Conservation (phyloP, 1,140 invertebrate genomes). For the Bombus terrestris region DNA sequence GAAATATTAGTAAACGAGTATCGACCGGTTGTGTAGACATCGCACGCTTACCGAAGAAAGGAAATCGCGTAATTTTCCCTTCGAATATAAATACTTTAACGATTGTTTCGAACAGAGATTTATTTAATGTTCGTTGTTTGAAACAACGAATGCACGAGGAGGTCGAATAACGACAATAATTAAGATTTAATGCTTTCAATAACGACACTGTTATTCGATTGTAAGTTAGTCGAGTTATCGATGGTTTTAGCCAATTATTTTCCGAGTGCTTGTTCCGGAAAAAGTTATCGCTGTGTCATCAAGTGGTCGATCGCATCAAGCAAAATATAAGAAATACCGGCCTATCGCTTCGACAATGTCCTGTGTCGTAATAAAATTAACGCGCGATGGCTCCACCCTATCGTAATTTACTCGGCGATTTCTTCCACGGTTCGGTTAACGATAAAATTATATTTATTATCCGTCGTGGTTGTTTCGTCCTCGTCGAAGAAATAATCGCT, state of each 20-base stretch:
- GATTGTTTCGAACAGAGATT: background rate
- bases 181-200: background rate
- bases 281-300: constrained; percentile 3
- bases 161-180: no score
- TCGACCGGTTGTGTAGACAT: background rate
- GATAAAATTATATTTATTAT: background rate
- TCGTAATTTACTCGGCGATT: background rate
- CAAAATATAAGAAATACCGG: background rate
- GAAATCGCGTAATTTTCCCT: background rate
- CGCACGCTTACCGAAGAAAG: constrained; percentile 7
- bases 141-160: background rate
- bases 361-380: constrained; percentile 5
- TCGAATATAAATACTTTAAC: background rate
- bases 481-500: background rate
- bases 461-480: background rate
- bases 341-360: background rate
- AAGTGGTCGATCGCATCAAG: background rate
- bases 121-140: background rate
- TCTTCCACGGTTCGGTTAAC: background rate
- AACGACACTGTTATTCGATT: background rate
- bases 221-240: constrained; percentile 16
- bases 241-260: constrained; percentile 36
- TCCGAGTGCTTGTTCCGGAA: constrained; percentile 10
- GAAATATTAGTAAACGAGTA: constrained; percentile 4
- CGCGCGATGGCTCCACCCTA: background rate